Evolutionary conservation across 1,140 invertebrate species (phyloP).

Genomic region (Lucilia sericata): DNA sequence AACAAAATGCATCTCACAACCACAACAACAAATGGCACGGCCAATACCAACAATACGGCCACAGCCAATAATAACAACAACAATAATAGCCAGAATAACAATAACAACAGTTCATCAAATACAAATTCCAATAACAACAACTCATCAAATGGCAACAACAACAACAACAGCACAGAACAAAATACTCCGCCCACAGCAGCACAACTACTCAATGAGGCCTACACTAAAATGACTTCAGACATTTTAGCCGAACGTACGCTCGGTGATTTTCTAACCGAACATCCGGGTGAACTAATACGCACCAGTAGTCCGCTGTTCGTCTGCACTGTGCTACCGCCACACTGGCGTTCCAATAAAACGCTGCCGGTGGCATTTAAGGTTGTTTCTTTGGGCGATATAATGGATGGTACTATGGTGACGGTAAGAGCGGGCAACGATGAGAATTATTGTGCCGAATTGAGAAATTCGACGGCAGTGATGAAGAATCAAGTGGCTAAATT

Average conservation of each 20-base stretch:
- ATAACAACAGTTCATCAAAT: slow-evolving; percentile 45
- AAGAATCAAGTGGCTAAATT: slow-evolving; percentile 99
- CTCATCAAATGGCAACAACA: slow-evolving; percentile 66
- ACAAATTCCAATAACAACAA: slow-evolving; percentile 60
- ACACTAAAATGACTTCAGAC: slow-evolving; percentile 90
- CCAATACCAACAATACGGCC: slow-evolving; percentile 49
- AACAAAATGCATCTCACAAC: slow-evolving; percentile 50
- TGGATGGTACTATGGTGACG: slow-evolving; percentile 95
- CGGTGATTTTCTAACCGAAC: slow-evolving; percentile 91
- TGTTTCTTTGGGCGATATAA: slow-evolving; percentile 87
- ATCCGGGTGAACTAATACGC: slow-evolving; percentile 90
- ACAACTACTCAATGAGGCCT: slow-evolving; percentile 81
- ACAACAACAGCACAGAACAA: slow-evolving; percentile 68
- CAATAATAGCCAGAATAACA: slow-evolving; percentile 46
- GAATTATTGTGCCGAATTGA: slow-evolving; percentile 94
- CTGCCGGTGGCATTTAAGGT: slow-evolving; percentile 95
- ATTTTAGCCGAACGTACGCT: slow-evolving; percentile 87
- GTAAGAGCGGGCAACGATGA: slow-evolving; percentile 97
- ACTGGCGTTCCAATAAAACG: slow-evolving; percentile 98
- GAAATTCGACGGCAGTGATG: slow-evolving; percentile 94
- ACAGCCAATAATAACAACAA: slow-evolving; percentile 47
- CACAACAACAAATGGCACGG: slow-evolving; percentile 48
- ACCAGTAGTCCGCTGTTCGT: slow-evolving; percentile 94
- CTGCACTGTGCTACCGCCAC: slow-evolving; percentile 90
- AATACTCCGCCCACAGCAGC: slow-evolving; percentile 72